Conservation (phyloP, 2,888 invertebrate species). For the Agrochola lychnidis region DNA sequence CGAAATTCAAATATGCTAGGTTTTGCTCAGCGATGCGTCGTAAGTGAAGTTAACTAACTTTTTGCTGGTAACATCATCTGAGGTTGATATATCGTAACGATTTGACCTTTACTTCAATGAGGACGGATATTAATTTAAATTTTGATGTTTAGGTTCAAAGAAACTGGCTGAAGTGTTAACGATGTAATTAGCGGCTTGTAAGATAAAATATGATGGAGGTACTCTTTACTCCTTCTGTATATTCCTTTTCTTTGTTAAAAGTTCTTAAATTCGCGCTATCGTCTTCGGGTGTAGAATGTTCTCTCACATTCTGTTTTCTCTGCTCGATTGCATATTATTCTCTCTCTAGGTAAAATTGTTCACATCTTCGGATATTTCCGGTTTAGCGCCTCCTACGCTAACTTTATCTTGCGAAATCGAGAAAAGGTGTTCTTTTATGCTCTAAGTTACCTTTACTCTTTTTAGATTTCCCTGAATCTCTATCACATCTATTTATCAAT, state of each 20-base stretch:
- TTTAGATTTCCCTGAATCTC: conserved; percentile 15
- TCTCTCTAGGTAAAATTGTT: conserved; percentile 24
- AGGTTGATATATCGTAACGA: conserved; percentile 42
- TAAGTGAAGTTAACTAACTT: conserved; percentile 51
- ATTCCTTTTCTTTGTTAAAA: neutral
- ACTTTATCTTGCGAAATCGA: conserved; percentile 19
- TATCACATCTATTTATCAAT: conserved; percentile 18
- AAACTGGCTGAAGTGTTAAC: conserved; percentile 48
- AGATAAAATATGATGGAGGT: conserved; percentile 10
- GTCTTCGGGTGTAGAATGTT: conserved; percentile 28
- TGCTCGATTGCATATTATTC: conserved; percentile 33
- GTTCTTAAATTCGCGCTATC: neutral
- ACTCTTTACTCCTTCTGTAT: conserved; percentile 19
- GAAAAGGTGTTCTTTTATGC: neutral
- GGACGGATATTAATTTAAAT: conserved; percentile 49
- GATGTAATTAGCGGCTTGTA: conserved; percentile 35
- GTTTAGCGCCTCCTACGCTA: conserved; percentile 30
- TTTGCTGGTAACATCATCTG: conserved; percentile 47
- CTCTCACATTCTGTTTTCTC: conserved; percentile 16
- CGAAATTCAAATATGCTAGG: conserved; percentile 48
- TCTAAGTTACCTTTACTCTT: conserved; percentile 12
- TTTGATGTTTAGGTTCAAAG: conserved; percentile 38
- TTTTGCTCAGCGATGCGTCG: conserved; percentile 46
- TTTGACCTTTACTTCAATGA: conserved; percentile 50
- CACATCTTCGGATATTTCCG: conserved; percentile 32